Base-by-base conservation (phyloP, 1,140 invertebrate genomes). In the Ooceraea biroi region DNA sequence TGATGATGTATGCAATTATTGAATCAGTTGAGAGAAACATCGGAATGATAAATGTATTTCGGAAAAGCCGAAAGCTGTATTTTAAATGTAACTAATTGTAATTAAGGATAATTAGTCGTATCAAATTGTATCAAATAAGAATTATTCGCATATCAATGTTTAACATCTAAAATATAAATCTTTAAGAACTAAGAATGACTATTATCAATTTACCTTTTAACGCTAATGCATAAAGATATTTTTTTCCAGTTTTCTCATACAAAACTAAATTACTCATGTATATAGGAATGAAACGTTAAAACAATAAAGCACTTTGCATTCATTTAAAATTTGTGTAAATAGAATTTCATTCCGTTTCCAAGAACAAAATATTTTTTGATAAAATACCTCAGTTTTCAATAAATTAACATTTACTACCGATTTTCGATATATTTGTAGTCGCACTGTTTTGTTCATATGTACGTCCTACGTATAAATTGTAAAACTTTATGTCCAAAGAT, bases 171-270 rank as follows among this genome's bases (percentile, higher is more conserved):
- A 77, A 66, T 50, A 12, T 66, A 52, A 61, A 1, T 27, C n/a
- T 52, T 30, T 5, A 71, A 80, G 44, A 69, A 50, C 19, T 5
- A 71, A 80, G 44, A 69, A 50, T 36, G 25, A 58, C 14, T n/a
- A 58, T 80, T 69, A 71, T 80, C 17, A 50, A 19, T 17, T 80
- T 63, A 80, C 63, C 65, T 80, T 80, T 80, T 69, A 57, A 57
- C 22, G 12, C 41, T 55, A 22, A 69, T 10, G 50, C 25, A 71
- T 46, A 71, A 78, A 69, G 48, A 69, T 78, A 68, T 68, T 50
- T 80, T 58, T 71, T 50, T 80, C 55, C 57, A 55, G 57, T 17
- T 55, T 19, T 14, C 36, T 68, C 22, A 22, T 78, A 69, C 22
- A 58, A 44, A 69, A 80, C 57, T 80, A 80, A 80, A 71, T 30